These are phyloP conservation scores for Rhyacichthys aspro DNA, from an alignment of 2,797 vertebrate species.

Conservation along the genomic window DNA sequence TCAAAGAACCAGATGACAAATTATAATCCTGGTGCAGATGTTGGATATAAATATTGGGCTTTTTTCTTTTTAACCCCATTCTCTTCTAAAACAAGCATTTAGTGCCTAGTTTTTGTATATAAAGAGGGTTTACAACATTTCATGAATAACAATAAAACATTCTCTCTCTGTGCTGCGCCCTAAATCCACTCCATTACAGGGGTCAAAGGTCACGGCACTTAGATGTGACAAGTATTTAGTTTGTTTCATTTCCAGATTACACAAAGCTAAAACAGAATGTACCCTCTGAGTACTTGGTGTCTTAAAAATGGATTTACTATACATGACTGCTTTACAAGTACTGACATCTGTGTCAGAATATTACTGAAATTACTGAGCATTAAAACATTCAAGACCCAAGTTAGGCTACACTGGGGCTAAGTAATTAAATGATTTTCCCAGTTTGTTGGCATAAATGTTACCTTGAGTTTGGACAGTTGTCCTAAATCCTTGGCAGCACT, in stretches of 20 bases:
- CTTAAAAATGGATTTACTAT: no score
- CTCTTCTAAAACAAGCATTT: background rate
- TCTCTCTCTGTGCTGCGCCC: slow-evolving; percentile 3
- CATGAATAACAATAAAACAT: background rate
- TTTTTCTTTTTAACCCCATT: background rate
- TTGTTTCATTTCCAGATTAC: background rate
- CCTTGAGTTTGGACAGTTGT: slow-evolving; percentile 98
- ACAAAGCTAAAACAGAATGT: background rate
- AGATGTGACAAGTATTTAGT: background rate
- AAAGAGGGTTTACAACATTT: background rate
- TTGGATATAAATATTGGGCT: background rate
- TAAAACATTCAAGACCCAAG: no score
- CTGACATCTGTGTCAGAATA: no score
- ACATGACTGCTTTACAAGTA: no score
- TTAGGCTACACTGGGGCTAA: background rate
- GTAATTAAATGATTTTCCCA: background rate
- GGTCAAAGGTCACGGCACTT: slow-evolving; percentile 14
- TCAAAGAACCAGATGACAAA: slow-evolving; percentile 6
- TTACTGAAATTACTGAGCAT: no score
- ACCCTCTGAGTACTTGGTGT: background rate
- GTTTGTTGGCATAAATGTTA: slow-evolving; percentile 63
- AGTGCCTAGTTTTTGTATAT: background rate
- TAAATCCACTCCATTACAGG: background rate
- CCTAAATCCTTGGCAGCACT: slow-evolving; percentile 97
- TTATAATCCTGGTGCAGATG: background rate